A percentile compares a stretch with the other conserved stretches of the same genome.
Evolutionary conservation across 2,888 invertebrate genomes (phyloP).

Genomic region (Euphydryas editha): DNA sequence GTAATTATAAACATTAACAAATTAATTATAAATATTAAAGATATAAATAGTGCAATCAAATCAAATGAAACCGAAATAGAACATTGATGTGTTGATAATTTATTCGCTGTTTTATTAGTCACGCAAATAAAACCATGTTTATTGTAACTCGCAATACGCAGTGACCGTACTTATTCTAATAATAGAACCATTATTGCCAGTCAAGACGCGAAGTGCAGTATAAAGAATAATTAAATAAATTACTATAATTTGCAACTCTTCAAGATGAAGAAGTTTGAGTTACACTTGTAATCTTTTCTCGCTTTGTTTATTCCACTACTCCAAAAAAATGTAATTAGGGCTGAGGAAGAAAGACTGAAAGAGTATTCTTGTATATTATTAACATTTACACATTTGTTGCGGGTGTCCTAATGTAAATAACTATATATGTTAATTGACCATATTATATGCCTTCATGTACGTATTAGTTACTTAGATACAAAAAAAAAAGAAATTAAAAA

Average conservation of each 20-base stretch:
- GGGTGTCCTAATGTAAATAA: background rate
- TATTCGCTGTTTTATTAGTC: constrained; percentile 16
- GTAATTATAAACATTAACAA: no score
- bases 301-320: background rate
- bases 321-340: background rate
- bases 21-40: no score
- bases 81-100: background rate
- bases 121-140: constrained; percentile 27
- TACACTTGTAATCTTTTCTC: background rate
- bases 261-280: background rate
- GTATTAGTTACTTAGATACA: no score
- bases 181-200: constrained; percentile 42
- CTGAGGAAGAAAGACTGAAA: background rate
- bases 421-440: background rate
- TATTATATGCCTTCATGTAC: background rate
- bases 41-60: background rate
- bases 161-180: constrained; percentile 31
- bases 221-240: constrained; percentile 39
- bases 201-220: constrained; percentile 32
- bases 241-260: constrained; percentile 32
- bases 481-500: no score
- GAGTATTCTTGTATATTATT: background rate
- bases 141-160: constrained; percentile 20
- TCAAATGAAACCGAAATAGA: background rate
- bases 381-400: background rate